Conservation (phyloP, 2,113 vertebrate species). For the Anoura caudifer region DNA sequence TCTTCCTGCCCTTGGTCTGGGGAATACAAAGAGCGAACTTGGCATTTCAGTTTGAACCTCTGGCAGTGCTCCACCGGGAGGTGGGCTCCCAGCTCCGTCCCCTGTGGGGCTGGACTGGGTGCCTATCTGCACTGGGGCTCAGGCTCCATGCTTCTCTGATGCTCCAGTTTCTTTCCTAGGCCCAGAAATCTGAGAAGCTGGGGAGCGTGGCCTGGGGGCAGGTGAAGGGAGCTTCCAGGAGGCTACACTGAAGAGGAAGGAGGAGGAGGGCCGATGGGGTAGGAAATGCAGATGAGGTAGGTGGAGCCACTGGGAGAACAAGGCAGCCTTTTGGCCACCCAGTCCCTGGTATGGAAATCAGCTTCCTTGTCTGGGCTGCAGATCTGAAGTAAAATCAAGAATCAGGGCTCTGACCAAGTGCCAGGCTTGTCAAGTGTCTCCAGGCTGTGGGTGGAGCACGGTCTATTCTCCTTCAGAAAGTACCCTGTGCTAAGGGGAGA, state of each 20-base stretch:
- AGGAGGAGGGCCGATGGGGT: neutral
- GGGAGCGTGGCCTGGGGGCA: neutral
- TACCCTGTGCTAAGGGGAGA: neutral
- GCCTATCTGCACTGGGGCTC: neutral
- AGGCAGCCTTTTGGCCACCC: neutral
- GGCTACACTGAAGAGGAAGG: neutral
- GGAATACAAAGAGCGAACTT: slow-evolving; percentile 14
- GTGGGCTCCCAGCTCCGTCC: neutral
- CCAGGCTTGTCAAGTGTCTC: neutral
- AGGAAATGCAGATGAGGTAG: neutral
- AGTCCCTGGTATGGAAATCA: neutral
- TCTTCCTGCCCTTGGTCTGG: slow-evolving; percentile 27
- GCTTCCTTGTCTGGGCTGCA: neutral
- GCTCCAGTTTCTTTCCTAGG: neutral
- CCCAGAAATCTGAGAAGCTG: neutral
- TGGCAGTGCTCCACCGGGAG: neutral
- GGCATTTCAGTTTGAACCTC: neutral
- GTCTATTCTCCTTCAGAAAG: neutral
- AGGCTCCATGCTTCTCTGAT: neutral
- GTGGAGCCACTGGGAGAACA: neutral
- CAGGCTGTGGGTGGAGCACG: neutral
- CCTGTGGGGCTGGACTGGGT: neutral
- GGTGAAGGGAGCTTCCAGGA: neutral
- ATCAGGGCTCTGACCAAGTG: neutral
- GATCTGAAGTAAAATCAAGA: neutral